Evolutionary conservation across 2,888 invertebrate species (phyloP).

Genomic region (Rambutsinella grinnellia): DNA sequence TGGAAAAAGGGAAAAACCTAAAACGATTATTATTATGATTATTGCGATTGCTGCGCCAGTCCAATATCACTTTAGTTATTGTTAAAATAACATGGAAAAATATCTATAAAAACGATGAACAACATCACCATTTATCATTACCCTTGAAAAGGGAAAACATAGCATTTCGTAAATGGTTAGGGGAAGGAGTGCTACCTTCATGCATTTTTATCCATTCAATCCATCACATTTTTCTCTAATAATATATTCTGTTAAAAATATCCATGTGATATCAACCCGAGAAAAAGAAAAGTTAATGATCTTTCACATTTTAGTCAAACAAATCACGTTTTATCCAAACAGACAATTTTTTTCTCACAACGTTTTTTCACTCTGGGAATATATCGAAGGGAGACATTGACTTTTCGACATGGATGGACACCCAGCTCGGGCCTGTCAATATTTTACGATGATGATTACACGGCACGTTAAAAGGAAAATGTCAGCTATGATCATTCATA

Average conservation of each 20-base stretch:
- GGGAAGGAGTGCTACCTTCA: background rate
- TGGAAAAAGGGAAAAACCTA: slow-evolving; percentile 8
- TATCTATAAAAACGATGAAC: slow-evolving; percentile 13
- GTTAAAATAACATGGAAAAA: background rate
- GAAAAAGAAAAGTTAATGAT: background rate
- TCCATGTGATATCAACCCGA: background rate
- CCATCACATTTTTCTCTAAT: background rate
- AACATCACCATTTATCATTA: slow-evolving; percentile 27
- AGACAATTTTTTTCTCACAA: slow-evolving; percentile 1
- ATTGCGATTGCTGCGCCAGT: background rate
- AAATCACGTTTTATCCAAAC: slow-evolving; percentile 6
- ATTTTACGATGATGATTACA: background rate
- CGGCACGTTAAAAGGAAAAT: background rate
- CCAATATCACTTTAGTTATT: background rate
- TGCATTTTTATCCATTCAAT: background rate
- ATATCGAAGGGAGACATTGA: background rate
- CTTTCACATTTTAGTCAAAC: background rate
- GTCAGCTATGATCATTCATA: background rate
- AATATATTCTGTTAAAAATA: background rate
- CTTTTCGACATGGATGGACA: background rate
- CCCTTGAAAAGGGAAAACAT: background rate
- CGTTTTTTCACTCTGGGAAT: background rate
- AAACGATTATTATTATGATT: slow-evolving; percentile 13
- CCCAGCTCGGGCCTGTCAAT: background rate
- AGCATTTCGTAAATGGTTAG: background rate